These are phyloP conservation scores for Xenopus petersii DNA, from an alignment of 2,797 vertebrate species.

Conservation along the genomic window DNA sequence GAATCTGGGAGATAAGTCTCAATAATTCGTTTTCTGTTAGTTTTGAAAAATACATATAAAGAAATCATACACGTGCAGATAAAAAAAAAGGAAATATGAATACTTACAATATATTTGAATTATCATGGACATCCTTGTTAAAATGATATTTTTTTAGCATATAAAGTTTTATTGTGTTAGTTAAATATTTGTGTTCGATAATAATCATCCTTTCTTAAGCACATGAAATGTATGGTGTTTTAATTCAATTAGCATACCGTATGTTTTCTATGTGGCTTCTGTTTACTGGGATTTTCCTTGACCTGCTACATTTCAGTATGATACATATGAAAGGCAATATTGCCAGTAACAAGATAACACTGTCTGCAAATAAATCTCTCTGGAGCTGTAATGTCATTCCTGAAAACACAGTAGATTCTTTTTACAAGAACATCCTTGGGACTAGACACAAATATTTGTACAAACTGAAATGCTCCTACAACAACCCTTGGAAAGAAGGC, in stretches of 20 bases:
- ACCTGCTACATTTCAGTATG: constrained; percentile 28
- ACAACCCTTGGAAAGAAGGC: constrained; percentile 21
- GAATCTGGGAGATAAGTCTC: too few relatives aligned
- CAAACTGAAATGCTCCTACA: constrained; percentile 27
- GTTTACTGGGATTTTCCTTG: constrained; percentile 27
- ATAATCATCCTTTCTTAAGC: not conserved
- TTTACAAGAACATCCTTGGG: constrained; percentile 37
- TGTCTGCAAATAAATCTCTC: constrained; percentile 42
- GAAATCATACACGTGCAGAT: too few relatives aligned
- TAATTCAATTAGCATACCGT: not conserved
- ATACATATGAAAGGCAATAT: constrained; percentile 13
- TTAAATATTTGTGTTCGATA: too few relatives aligned
- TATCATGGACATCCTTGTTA: too few relatives aligned
- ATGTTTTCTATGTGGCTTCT: constrained; percentile 7
- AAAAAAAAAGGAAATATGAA: too few relatives aligned
- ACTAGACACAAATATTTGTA: constrained; percentile 46
- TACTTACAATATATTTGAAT: too few relatives aligned
- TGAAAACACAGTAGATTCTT: constrained; percentile 30
- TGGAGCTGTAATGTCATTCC: constrained; percentile 44
- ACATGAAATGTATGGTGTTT: constrained; percentile 4
- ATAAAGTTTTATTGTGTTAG: too few relatives aligned
- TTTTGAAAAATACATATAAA: too few relatives aligned
- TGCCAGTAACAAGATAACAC: constrained; percentile 34
- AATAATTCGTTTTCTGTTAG: too few relatives aligned
- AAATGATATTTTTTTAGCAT: too few relatives aligned